Base-by-base conservation (phyloP, 2,113 vertebrate genomes). In the Tetrao urogallus region DNA sequence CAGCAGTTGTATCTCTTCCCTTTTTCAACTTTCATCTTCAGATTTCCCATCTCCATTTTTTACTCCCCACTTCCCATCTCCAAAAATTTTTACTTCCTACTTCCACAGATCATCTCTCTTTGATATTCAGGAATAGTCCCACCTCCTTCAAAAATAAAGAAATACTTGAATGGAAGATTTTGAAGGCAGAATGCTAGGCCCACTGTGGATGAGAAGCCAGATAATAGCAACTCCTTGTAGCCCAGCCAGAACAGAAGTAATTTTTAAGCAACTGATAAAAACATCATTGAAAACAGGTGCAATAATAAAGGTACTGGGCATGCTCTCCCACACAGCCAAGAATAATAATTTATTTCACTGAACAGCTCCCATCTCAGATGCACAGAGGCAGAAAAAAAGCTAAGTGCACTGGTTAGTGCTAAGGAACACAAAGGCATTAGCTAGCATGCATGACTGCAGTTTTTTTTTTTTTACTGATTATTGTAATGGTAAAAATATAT, bases 221-320 rank as follows among this genome's bases (percentile, higher is more conserved):
- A 93, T 84, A 95, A 80, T 21, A 36, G 30, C 58, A 86, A 60
- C 80, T 93, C 90, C 80, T 58, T 63, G 54, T 75, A 75, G 80
- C 18, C 43, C 86, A 92, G 82, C 24, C 85, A 90, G 76, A 88
- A 92, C 5, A 4, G 57, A 50, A 92, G n/a, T 76, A 56, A 89
- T 76, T 94, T 92, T 91, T 81, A 97, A 94, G 82, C 66, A 88
- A 83, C 80, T 63, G 48, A 93, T 95, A 93, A 92, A 90, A 40
- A 54, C 77, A 89, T 85, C 88, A 93, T 75, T 95, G 89, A 91
- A 92, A 94, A 94, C 77, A 96, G 87, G 91, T 92, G 82, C 64
- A 83, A 90, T 87, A 93, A 91, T 89, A 89, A 12, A 90, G 69
- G 77, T 83, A 28, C 74, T 65, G 70, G 63, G 24, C 75, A 86